Base-by-base conservation (phyloP, 1,140 invertebrate species). In the Caenorhabditis inopinata region DNA sequence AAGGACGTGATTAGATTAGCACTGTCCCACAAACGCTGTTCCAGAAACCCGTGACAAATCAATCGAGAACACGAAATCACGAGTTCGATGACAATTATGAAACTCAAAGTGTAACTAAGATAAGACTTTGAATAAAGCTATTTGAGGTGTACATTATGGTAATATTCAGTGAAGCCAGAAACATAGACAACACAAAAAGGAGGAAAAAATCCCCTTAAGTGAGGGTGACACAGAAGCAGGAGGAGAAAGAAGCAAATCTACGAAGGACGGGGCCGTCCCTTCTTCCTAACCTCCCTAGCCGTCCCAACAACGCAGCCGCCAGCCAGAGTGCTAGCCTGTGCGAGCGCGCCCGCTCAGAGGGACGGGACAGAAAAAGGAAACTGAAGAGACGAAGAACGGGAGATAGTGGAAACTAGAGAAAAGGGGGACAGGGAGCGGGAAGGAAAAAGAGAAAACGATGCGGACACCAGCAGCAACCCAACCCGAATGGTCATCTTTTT, bases 311-410 rank as follows among this genome's bases (percentile, higher is more conserved):
- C 27, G n/a, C 53, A 58, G 35, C 58, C 32, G 32, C 32, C 32
- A 38, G 58, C 21, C 58, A 68, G 58, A 68, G 58, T 68, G 58
- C 58, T 68, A 21, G 58, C 32, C 58, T 68, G 58, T 68, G 58
- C 58, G 58, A 68, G 58, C 58, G 58, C 58, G 58, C 12, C n/a
- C 32, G 32, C 58, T 38, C 23, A 53, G 49, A 53, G 18, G 1
- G n/a, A 42, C 6, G 27, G 9, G 5, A 42, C 11, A 6, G 58
- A 68, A 9, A 6, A 21, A 14, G n/a, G 32, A 38, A 38, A 21
- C 35, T 68, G 12, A 3, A 38, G 58, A 68, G 32, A 68, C 32
- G 58, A 38, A 68, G n/a, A 68, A 7, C 2, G n/a, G 21, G 58
- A 68, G 58, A 68, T 68, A 68, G 58, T 68, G 58, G 38, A 29